These are phyloP conservation scores for Hydriomena furcata DNA, from an alignment of 2,888 invertebrate species.

Conservation along the genomic window DNA sequence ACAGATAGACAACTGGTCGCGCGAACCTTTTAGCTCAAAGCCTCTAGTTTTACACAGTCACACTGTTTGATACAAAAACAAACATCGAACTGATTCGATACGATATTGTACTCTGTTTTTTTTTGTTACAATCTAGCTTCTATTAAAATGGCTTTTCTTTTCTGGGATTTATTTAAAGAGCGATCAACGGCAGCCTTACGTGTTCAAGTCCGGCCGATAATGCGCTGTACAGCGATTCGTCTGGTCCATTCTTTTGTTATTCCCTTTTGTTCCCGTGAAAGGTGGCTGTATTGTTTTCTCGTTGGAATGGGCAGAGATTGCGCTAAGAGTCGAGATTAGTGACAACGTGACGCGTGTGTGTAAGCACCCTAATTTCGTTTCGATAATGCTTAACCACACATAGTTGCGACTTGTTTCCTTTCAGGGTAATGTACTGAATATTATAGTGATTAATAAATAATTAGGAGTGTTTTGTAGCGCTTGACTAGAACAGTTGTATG, in stretches of 20 bases:
- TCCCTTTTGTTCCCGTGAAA: slow-evolving; percentile 72
- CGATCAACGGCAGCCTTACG: slow-evolving; percentile 59
- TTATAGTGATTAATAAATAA: slow-evolving; percentile 31
- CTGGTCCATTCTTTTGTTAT: slow-evolving; percentile 75
- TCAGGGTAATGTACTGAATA: slow-evolving; percentile 34
- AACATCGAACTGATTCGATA: slow-evolving; percentile 29
- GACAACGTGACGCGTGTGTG: slow-evolving; percentile 74
- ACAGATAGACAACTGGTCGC: slow-evolving; percentile 47
- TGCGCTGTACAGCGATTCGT: slow-evolving; percentile 69
- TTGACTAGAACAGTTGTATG: no score
- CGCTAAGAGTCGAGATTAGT: slow-evolving; percentile 77
- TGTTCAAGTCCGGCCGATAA: slow-evolving; percentile 62
- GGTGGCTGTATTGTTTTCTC: slow-evolving; percentile 78
- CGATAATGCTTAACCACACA: slow-evolving; percentile 53
- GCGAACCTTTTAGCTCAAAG: slow-evolving; percentile 58
- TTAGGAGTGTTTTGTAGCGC: slow-evolving; percentile 15
- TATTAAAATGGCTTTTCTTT: slow-evolving; percentile 46
- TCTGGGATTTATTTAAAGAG: slow-evolving; percentile 55
- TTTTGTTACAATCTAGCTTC: slow-evolving; percentile 30
- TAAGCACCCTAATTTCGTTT: slow-evolving; percentile 64
- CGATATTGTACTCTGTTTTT: slow-evolving; percentile 27
- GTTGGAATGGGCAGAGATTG: slow-evolving; percentile 71
- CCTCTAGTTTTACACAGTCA: slow-evolving; percentile 52
- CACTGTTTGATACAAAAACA: slow-evolving; percentile 39
- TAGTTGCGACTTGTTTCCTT: slow-evolving; percentile 39